These are phyloP conservation scores for Ibidorhyncha struthersii DNA, from an alignment of 2,113 vertebrate species.

Conservation along the genomic window DNA sequence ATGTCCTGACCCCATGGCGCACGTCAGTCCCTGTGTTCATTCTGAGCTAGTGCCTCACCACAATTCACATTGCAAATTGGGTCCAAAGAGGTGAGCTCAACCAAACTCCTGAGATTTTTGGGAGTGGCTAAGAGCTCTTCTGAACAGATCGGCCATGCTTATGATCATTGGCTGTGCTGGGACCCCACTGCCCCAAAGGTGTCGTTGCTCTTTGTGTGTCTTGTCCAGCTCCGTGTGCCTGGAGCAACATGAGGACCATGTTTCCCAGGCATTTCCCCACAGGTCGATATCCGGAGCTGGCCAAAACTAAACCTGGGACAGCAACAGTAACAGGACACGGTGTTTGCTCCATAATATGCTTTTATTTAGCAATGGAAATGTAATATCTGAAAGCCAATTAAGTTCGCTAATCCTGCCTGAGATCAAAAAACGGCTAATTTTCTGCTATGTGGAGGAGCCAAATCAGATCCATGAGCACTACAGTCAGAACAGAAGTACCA, in stretches of 20 bases:
- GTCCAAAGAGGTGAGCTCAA: neutral
- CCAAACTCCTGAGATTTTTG: neutral
- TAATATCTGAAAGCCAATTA: neutral
- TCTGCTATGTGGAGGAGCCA: neutral
- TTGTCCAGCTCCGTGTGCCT: neutral
- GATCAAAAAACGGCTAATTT: neutral
- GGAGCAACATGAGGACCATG: neutral
- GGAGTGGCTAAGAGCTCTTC: too few relatives aligned
- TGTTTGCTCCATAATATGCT: neutral
- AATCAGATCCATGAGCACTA: neutral
- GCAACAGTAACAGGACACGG: accelerated
- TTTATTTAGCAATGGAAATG: neutral
- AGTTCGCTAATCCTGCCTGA: neutral
- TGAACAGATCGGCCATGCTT: neutral
- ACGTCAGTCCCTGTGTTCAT: accelerated
- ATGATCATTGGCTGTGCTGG: neutral
- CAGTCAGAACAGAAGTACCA: neutral
- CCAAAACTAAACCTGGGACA: neutral
- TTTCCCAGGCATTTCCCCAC: neutral
- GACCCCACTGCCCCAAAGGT: too few relatives aligned
- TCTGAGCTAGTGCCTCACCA: neutral
- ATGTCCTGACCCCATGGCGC: neutral
- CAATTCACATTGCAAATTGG: neutral
- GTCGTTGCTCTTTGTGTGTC: neutral
- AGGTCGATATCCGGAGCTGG: neutral